Base-by-base conservation (phyloP, 2,797 vertebrate species). In the Dryobates pubescens region DNA sequence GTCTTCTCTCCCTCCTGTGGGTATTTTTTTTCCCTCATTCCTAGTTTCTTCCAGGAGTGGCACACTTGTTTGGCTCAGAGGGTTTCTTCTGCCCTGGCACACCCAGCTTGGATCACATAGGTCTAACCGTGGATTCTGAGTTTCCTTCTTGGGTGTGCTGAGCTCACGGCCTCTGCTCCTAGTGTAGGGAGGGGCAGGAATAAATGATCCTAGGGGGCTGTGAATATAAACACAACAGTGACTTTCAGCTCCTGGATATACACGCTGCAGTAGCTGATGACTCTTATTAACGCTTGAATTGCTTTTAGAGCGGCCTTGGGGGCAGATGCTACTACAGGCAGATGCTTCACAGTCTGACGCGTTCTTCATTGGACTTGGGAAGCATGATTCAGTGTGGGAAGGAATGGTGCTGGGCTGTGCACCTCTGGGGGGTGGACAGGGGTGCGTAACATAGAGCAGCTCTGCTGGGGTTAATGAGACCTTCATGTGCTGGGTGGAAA, bases 231-330 rank as follows among this genome's bases (percentile, higher is more conserved):
- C n/a, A 49, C 20, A 82, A 51, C 54, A 82, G 72, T 78, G 53
- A 72, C 41, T 90, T 85, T 94, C 84, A 82, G 54, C 81, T 91
- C 34, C 78, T 71, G 81, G 77, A 65, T 90, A 77, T 71, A 77
- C 62, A 43, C 58, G 69, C 57, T 58, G 53, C 74, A 71, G 80
- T 76, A 64, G 80, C 64, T 91, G 82, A 92, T 4, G 7, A 90
- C 24, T 78, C 65, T 92, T 93, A 86, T 76, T 89, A 91, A 94
- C 56, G 68, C 74, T 89, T 93, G 85, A 81, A 81, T 79, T 95
- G 72, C 89, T 79, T 82, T 94, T 62, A 92, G 77, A 91, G 73
- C 74, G 89, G 56, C 85, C 77, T 82, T 82, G 43, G 58, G 54
- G 94, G 82, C 67, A 95, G 89, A 84, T 82, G 77, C 77, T 89